Conservation (phyloP, 1,140 invertebrate species). For the Diachasmimorpha longicaudata region DNA sequence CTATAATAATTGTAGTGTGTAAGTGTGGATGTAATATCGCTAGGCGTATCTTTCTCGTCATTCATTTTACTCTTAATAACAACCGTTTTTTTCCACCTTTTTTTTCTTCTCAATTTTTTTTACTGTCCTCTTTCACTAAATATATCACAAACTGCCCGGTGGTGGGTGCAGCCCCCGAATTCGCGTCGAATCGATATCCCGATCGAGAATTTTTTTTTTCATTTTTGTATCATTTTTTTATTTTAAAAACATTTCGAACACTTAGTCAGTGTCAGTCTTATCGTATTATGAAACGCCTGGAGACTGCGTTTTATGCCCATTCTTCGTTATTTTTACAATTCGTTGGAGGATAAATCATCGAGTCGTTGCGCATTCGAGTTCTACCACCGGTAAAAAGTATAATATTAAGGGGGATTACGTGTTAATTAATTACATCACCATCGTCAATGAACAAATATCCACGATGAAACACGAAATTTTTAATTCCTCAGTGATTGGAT, state of each 20-base stretch:
- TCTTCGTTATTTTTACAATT: constrained; percentile 4
- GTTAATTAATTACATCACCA: constrained; percentile 62
- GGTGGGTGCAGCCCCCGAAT: constrained; percentile 40
- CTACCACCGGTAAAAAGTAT: constrained; percentile 59
- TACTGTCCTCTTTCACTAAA: constrained; percentile 54
- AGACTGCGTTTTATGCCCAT: neutral
- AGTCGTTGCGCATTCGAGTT: constrained; percentile 25
- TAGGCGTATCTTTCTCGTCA: constrained; percentile 39
- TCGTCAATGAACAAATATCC: constrained; percentile 37
- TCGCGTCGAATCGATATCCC: constrained; percentile 32
- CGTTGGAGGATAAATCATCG: constrained; percentile 7
- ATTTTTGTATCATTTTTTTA: neutral
- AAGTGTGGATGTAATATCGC: constrained; percentile 55
- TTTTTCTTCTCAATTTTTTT: constrained; percentile 28
- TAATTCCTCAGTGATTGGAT: constrained; percentile 11
- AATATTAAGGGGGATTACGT: constrained; percentile 58
- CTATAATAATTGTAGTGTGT: constrained; percentile 38
- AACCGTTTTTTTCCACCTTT: constrained; percentile 47
- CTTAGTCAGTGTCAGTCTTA: neutral
- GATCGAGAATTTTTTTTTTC: neutral
- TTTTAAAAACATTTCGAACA: neutral
- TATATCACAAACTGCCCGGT: constrained; percentile 62
- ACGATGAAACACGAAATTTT: constrained; percentile 15
- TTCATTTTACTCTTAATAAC: constrained; percentile 50
- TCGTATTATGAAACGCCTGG: neutral